phyloP scores from a whole-genome alignment of 2,797 vertebrate species.

The Melanotaenia boesemani region DNA sequence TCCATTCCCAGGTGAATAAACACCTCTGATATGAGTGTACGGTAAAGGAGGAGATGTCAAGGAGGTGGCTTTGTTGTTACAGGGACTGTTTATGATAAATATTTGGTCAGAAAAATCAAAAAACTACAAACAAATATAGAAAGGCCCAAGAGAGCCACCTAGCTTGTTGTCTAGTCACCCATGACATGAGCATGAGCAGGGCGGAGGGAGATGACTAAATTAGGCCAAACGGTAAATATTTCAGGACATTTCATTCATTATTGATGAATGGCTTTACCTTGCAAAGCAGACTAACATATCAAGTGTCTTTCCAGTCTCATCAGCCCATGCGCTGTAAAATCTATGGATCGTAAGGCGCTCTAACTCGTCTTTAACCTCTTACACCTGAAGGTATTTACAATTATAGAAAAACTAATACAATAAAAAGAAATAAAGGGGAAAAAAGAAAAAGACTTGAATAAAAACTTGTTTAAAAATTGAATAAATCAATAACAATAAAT shows the following conservation, averaged over 20 bases:
- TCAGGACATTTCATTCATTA: conserved; percentile 84
- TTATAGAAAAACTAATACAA: too few relatives aligned
- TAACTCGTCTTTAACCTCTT: too few relatives aligned
- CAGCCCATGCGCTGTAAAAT: conserved; percentile 43
- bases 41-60: conserved; percentile 9
- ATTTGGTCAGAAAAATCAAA: conserved; percentile 1
- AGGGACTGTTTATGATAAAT: not conserved
- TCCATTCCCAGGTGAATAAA: not conserved
- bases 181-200: conserved; percentile 61
- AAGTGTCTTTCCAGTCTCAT: conserved; percentile 79
- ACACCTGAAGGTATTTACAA: not conserved
- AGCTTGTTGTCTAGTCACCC: conserved; percentile 64
- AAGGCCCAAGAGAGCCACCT: conserved; percentile 27
- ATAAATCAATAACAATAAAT: too few relatives aligned
- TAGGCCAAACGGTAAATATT: conserved; percentile 87
- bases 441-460: too few relatives aligned
- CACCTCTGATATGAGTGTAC: conserved; percentile 30
- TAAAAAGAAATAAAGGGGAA: too few relatives aligned
- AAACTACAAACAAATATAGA: conserved; percentile 26
- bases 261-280: conserved; percentile 82
- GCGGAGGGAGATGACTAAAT: conserved; percentile 74
- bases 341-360: conserved; percentile 38
- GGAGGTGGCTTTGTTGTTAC: not conserved
- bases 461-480: too few relatives aligned
- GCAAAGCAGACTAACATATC: conserved; percentile 78